phyloP scores from a whole-genome alignment of 35 echinoderm and acorn worm species.

The Apostichopus parvimensis region DNA sequence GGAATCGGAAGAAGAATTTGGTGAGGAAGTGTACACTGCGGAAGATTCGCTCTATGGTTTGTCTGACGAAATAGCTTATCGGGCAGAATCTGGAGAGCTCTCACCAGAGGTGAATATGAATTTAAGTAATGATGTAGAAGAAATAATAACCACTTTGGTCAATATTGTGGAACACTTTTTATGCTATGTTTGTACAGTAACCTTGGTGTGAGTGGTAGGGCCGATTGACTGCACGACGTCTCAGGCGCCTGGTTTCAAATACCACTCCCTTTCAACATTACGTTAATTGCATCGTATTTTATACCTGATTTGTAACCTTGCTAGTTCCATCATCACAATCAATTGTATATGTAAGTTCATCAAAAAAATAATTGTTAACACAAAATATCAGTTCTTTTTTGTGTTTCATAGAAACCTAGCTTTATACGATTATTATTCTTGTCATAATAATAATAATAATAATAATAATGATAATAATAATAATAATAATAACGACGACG shows the following conservation, averaged over 20 bases:
- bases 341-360: too few species aligned
- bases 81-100: not conserved
- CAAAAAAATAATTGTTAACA: too few species aligned
- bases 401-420: too few species aligned
- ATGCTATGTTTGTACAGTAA: not conserved
- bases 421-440: too few species aligned
- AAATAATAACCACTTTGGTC: too few species aligned
- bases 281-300: not conserved
- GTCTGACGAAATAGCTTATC: not conserved
- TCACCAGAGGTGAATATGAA: not conserved
- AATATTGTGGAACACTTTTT: not conserved
- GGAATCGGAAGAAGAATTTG: not conserved
- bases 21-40: not conserved
- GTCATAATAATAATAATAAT: too few species aligned
- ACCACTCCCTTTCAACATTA: not conserved
- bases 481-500: too few species aligned
- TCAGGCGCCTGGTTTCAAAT: not conserved
- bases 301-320: not conserved
- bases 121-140: not conserved
- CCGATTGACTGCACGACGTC: not conserved
- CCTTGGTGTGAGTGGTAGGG: not conserved
- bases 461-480: too few species aligned
- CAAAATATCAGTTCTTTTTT: too few species aligned
- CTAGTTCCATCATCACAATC: too few species aligned
- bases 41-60: not conserved